Evolutionary conservation across 1,140 invertebrate species (phyloP), one percentile per base, ranked within the genome.

Genomic region (Globodera ellingtonae): DNA sequence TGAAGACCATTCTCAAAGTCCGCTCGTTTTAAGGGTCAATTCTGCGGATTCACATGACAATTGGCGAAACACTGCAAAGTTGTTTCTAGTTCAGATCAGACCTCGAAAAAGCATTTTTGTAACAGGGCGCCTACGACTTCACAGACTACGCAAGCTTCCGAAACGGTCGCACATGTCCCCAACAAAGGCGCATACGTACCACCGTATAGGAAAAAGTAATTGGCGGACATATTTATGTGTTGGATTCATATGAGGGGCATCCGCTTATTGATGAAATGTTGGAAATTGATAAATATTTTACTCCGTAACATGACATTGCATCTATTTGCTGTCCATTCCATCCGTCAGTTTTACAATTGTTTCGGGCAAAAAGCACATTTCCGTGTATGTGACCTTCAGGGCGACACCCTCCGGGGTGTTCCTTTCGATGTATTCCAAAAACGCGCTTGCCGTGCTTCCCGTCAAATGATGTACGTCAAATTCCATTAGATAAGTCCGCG

Each of bases 331-430:
- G 35, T 35, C 35, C 35, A 35, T 35, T 35, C 35, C 35, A 35
- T 73, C 24, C 10, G 46, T 56, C 44, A 56, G 35, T 48, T 56
- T 75, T 50, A 62, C 35, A 35, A 83, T 67, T 15, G 75, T 56
- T 18, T 86, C 75, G 44, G 84, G 84, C 48, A 85, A 62, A 18
- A 35, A 47, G 50, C 83, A 73, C 9, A 85, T 62, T 69, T 88
- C 87, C 24, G 81, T 78, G 77, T 88, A 89, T 15, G 94, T 95
- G 6, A 96, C 94, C 92, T 96, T 97, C 67, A 99, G 93, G 24
- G 94, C 94, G 72, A 98, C 94, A 77, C 97, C 96, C 92, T 98
- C 97, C 0, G 97, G 97, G 81, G 98, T 91, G 92, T 98, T 98
- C 84, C 97, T 92, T 89, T 99, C 93, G 78, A 98, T 93, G 90